Conservation (phyloP, 2,113 vertebrate genomes). For the Proteles cristata region DNA sequence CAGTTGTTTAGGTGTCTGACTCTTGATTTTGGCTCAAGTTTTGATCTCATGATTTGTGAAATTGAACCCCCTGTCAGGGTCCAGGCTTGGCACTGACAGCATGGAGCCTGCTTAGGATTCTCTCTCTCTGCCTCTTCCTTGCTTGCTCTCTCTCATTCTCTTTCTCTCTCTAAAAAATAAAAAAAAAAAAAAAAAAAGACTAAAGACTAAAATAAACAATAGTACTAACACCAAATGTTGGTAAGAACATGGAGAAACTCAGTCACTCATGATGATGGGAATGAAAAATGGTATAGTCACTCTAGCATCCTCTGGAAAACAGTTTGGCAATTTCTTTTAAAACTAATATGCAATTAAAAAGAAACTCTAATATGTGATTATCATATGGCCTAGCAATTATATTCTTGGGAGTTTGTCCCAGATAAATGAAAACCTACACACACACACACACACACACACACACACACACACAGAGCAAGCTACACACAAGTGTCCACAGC, state of each 20-base stretch:
- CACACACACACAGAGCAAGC: neutral
- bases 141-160: no score
- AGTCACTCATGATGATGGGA: neutral
- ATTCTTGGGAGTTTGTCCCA: neutral
- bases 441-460: neutral
- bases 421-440: neutral
- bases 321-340: neutral
- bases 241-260: neutral
- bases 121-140: no score
- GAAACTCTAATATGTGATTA: neutral
- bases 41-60: no score
- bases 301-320: neutral
- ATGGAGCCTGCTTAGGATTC: no score
- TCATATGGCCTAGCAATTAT: neutral
- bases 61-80: no score
- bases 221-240: neutral
- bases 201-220: neutral
- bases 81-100: no score
- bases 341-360: neutral
- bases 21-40: no score
- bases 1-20: no score
- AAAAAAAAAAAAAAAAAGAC: no score
- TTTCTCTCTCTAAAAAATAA: no score
- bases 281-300: neutral
- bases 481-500: neutral